These are phyloP conservation scores for Eulacestoma nigropectus DNA, from an alignment of 2,113 vertebrate species.

Conservation along the genomic window DNA sequence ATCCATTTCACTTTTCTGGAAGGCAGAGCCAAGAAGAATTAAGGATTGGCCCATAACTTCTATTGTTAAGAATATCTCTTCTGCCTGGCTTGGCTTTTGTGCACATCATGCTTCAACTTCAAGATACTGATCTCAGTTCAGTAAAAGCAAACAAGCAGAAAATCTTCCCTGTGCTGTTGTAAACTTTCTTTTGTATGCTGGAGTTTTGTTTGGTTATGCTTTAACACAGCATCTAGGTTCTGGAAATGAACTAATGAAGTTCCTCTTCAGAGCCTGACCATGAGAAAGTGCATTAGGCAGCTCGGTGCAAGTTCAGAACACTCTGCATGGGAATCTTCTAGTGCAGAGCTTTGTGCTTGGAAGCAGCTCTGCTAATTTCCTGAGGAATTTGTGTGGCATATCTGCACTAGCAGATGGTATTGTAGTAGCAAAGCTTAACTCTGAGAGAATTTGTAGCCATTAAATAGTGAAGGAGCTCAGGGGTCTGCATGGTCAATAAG, in stretches of 20 bases:
- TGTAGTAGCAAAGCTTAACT: background rate
- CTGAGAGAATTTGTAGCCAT: background rate
- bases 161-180: background rate
- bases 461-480: background rate
- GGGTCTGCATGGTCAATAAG: background rate
- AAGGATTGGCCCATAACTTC: background rate
- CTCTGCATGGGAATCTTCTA: background rate
- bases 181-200: background rate
- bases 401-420: background rate
- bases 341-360: background rate
- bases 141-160: background rate
- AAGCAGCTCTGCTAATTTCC: background rate
- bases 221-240: background rate
- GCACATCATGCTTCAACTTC: background rate
- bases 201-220: background rate
- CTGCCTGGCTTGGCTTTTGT: background rate
- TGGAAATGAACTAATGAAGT: background rate
- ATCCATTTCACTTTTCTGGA: background rate
- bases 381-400: background rate
- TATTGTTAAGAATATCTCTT: background rate
- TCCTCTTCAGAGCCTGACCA: background rate
- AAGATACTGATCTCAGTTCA: background rate
- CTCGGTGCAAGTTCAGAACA: fast-evolving
- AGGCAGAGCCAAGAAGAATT: background rate
- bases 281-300: background rate